These are phyloP conservation scores for Notospermus geniculatus DNA, from an alignment of 1,140 invertebrate species.

Conservation along the genomic window DNA sequence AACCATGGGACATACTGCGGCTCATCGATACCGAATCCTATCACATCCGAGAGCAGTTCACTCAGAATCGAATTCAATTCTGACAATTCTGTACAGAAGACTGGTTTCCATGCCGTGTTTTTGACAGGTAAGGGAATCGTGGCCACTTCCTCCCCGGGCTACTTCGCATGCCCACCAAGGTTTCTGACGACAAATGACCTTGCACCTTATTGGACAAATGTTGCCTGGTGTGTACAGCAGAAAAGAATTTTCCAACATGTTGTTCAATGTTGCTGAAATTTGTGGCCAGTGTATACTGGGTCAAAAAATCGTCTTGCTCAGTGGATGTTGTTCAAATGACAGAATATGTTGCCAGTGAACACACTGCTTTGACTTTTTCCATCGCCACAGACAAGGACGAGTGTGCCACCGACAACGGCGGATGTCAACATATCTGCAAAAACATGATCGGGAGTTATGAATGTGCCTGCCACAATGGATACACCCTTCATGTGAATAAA, in stretches of 20 bases:
- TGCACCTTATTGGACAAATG: too few species aligned
- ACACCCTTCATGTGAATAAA: constrained; percentile 88
- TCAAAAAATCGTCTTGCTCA: too few species aligned
- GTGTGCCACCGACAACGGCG: constrained; percentile 91
- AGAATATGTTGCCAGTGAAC: too few species aligned
- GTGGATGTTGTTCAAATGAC: too few species aligned
- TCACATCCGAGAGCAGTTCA: constrained; percentile 90
- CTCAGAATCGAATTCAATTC: constrained; percentile 86
- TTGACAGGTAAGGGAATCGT: constrained; percentile 84
- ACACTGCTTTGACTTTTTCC: too few species aligned
- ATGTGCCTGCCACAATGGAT: constrained; percentile 94
- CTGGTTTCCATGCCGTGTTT: constrained; percentile 89
- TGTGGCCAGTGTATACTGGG: too few species aligned
- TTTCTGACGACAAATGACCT: too few species aligned
- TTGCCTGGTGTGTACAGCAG: too few species aligned
- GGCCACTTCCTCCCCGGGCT: too few species aligned
- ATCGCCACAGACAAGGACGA: constrained; percentile 83
- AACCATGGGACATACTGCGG: constrained; percentile 77
- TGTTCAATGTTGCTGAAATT: too few species aligned
- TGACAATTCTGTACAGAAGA: constrained; percentile 89
- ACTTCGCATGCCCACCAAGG: too few species aligned
- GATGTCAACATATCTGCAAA: constrained; percentile 94
- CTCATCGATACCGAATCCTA: constrained; percentile 72
- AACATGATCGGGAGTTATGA: constrained; percentile 94
- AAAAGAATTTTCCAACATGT: too few species aligned